phyloP scores from a whole-genome alignment of 2,888 invertebrate species.

The Sepioteuthis lessoniana region DNA sequence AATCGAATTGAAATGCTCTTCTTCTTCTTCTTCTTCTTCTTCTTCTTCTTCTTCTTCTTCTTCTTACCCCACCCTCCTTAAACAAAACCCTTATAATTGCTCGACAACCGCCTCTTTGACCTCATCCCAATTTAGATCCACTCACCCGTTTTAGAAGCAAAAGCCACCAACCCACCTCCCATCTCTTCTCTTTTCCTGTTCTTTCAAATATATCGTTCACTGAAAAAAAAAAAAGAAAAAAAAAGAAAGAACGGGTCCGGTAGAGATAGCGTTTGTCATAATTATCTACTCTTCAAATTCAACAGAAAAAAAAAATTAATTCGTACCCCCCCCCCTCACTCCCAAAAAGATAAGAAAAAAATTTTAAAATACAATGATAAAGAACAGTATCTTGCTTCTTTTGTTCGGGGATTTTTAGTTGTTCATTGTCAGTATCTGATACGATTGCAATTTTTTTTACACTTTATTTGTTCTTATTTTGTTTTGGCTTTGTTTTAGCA shows the following conservation, averaged over 20 bases:
- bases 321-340: neutral
- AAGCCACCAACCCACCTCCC: neutral
- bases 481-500: too few species aligned
- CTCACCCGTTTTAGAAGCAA: slow-evolving; percentile 33
- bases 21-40: too few species aligned
- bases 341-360: neutral
- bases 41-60: too few species aligned
- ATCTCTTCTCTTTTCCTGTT: neutral
- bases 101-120: neutral
- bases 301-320: neutral
- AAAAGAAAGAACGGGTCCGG: too few species aligned
- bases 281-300: slow-evolving; percentile 8
- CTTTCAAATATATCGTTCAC: slow-evolving; percentile 4
- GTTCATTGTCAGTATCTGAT: too few species aligned
- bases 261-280: neutral
- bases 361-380: too few species aligned
- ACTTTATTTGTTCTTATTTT: too few species aligned
- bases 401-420: too few species aligned
- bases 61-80: neutral
- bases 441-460: too few species aligned
- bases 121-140: neutral
- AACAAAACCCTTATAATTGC: slow-evolving; percentile 18
- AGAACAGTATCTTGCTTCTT: too few species aligned
- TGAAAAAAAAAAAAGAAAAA: neutral
- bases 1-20: too few species aligned